Percentiles rank a stretch among this genome's conserved stretches.
Evolutionary conservation across 2,888 invertebrate species (phyloP).

Genomic region (Agrochola lychnidis): DNA sequence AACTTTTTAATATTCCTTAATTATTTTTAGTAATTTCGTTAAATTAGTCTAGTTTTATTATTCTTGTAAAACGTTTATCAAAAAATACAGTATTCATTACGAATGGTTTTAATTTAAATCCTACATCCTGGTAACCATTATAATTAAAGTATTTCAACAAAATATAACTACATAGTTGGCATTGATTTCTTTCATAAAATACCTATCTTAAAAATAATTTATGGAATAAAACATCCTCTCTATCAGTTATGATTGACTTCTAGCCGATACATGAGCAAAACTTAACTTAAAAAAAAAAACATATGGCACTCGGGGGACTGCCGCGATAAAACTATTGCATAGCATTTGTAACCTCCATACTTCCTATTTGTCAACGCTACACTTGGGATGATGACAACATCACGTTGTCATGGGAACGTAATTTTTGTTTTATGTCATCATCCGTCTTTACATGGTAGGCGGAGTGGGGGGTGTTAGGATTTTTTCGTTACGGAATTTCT

Average conservation of each 20-base stretch:
- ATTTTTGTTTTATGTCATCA: no score
- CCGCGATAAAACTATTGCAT: no score
- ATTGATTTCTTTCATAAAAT: not conserved
- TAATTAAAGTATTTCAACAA: not conserved
- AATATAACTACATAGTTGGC: not conserved
- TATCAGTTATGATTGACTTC: conserved; percentile 14
- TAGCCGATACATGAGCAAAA: not conserved
- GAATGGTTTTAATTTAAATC: not conserved
- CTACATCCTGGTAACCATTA: not conserved
- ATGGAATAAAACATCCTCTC: not conserved
- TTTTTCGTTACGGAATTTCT: no score
- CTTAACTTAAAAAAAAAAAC: conserved; percentile 3
- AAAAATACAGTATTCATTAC: not conserved
- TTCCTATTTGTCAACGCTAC: no score
- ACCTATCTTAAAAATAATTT: not conserved
- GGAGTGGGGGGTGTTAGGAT: no score
- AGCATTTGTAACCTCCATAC: no score
- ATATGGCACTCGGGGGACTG: no score
- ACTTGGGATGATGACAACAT: no score
- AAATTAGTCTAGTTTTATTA: not conserved
- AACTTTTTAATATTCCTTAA: not conserved
- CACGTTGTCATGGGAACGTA: no score
- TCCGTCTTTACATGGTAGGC: no score
- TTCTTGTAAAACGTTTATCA: not conserved
- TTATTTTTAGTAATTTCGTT: not conserved